A percentile compares a stretch with the other conserved stretches of the same genome.
These are phyloP conservation scores for Callorhinus ursinus DNA, from an alignment of 2,113 vertebrate species.

Conservation along the genomic window DNA sequence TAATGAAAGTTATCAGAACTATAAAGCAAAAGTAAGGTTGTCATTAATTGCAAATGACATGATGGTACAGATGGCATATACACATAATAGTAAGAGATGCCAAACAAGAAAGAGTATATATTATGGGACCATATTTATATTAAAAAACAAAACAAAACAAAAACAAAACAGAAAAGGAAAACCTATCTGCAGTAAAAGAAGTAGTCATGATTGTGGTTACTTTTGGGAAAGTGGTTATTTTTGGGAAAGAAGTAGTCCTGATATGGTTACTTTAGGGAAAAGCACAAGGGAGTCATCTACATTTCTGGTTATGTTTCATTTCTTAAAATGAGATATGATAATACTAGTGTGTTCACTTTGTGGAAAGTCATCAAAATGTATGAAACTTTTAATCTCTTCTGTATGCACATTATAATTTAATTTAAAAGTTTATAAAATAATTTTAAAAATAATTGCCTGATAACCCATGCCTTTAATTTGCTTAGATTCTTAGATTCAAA, in stretches of 20 bases:
- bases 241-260: not conserved
- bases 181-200: not conserved
- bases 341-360: not conserved
- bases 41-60: not conserved
- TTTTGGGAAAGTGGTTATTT: not conserved
- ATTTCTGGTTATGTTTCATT: not conserved
- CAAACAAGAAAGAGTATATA: not conserved
- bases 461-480: not conserved
- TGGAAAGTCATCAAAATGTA: not conserved
- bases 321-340: not conserved
- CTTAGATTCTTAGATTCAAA: not conserved
- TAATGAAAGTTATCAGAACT: not conserved
- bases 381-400: not conserved
- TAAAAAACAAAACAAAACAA: not conserved
- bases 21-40: not conserved
- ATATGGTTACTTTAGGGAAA: not conserved
- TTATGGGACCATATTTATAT: not conserved
- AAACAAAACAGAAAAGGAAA: not conserved
- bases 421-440: not conserved
- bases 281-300: not conserved
- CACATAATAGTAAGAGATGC: not conserved
- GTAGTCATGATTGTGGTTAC: not conserved
- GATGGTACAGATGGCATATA: not conserved
- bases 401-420: not conserved
- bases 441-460: not conserved